Conservation (phyloP, 2,797 vertebrate species). For the Dallia pectoralis region DNA sequence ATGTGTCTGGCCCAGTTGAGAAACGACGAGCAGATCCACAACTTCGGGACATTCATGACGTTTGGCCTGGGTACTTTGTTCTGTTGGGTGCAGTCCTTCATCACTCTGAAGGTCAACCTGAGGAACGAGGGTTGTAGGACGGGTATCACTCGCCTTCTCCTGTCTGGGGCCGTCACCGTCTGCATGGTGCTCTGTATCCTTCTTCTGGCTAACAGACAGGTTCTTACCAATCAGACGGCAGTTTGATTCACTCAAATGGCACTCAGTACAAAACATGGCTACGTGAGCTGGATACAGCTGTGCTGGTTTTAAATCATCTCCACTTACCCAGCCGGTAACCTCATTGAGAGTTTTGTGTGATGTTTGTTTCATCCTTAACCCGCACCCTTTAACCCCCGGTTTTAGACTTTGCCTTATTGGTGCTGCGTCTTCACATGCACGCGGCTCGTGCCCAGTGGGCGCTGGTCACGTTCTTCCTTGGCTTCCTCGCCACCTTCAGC, state of each 20-base stretch:
- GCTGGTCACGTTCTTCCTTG: conserved; percentile 85
- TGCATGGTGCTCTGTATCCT: conserved; percentile 91
- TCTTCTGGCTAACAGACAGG: conserved; percentile 41
- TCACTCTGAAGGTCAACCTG: conserved; percentile 86
- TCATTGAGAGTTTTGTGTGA: neutral
- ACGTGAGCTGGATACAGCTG: neutral
- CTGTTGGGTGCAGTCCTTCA: conserved; percentile 89
- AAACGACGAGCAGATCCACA: conserved; percentile 76
- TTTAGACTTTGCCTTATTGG: conserved; percentile 79
- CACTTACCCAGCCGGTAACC: neutral
- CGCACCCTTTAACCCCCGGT: no score
- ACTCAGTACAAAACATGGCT: neutral
- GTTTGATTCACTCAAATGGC: neutral
- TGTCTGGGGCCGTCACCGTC: conserved; percentile 81
- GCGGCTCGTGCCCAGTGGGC: conserved; percentile 87
- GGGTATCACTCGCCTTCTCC: conserved; percentile 77
- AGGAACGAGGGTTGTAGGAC: conserved; percentile 80
- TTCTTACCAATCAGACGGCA: conserved; percentile 8
- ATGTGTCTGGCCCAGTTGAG: conserved; percentile 70
- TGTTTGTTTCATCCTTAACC: conserved; percentile 17
- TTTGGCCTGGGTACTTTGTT: conserved; percentile 84
- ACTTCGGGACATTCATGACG: conserved; percentile 79
- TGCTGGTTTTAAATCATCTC: neutral
- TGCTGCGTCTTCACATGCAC: conserved; percentile 72
- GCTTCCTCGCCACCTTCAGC: conserved; percentile 82